These are phyloP conservation scores for Eclectus roratus DNA, from an alignment of 2,113 vertebrate genomes.

Conservation along the genomic window DNA sequence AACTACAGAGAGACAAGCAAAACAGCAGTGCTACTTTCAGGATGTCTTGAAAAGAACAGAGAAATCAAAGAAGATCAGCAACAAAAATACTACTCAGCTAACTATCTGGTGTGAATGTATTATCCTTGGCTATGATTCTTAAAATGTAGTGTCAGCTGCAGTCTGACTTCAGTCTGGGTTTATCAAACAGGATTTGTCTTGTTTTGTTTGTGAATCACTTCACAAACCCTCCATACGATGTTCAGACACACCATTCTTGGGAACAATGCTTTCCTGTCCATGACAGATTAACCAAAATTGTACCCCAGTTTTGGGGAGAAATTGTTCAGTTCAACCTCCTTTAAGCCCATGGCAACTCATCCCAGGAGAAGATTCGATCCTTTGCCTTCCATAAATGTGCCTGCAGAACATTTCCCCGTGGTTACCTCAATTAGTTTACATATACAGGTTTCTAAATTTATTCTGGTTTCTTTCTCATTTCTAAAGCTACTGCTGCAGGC, in stretches of 20 bases:
- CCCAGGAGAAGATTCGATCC: not conserved
- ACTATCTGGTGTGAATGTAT: not conserved
- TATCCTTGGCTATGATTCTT: not conserved
- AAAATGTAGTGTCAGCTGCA: not conserved
- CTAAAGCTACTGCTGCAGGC: not conserved
- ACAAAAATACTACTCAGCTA: not conserved
- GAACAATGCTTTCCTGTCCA: not conserved
- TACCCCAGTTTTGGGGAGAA: not conserved
- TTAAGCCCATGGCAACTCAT: not conserved
- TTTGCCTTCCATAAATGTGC: not conserved
- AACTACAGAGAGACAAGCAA: not conserved
- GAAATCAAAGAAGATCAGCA: not conserved
- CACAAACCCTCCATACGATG: not conserved
- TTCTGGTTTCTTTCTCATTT: not conserved
- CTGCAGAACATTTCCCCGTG: not conserved
- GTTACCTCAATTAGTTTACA: not conserved
- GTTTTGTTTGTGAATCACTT: not conserved
- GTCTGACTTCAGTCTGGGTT: not conserved
- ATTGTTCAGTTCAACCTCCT: not conserved
- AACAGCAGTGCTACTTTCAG: not conserved
- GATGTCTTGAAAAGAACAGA: not conserved
- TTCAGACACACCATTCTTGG: not conserved
- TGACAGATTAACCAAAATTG: not conserved
- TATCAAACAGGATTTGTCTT: not conserved
- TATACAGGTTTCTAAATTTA: not conserved